Base-by-base conservation (phyloP, 2,797 vertebrate genomes). In the Leptatherina wallacei region DNA sequence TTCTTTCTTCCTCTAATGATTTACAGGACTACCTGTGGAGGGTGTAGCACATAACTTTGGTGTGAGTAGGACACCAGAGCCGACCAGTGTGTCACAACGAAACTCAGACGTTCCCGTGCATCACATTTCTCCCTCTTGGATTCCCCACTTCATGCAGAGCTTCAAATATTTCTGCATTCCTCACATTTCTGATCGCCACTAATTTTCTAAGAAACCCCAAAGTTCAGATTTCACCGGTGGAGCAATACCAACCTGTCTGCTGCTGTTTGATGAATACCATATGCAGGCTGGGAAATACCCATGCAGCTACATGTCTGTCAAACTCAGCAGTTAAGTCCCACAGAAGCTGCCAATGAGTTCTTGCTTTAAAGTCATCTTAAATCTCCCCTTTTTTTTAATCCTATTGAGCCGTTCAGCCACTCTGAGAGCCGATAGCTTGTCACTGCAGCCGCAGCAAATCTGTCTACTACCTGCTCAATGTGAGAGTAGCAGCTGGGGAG, bases 91-190 rank as follows among this genome's bases (percentile, higher is more conserved):
- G 51, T 69, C 75, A 65, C 13, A 35, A 58, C 73, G 71, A 67
- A 72, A 61, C 75, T 57, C 60, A 65, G 44, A 83, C 68, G 11
- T 81, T 78, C 71, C 44, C 61, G 33, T 62, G 30, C 79, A 84
- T 78, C 81, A 49, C 55, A 67, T 71, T 65, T 79, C 77, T 22
- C 56, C 76, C 35, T 87, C 29, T 29, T 73, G 59, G 77, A 82
- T 85, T 73, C 24, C 24, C 24, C 24, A 27, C 24, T 27, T 27
- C 64, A 30, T 35, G 74, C 65, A 61, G 58, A 47, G 68, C 73
- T 32, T 59, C 33, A 40, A 70, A 86, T 71, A 76, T 69, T 85
- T 70, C 82, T 71, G 61, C 91, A 91, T 92, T 92, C 89, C 71
- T 80, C 35, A n/a, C 61, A 88, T 90, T 90, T 92, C 80, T 81